phyloP scores from a whole-genome alignment of 2,888 invertebrate species.

The Cyclophora albipunctata region DNA sequence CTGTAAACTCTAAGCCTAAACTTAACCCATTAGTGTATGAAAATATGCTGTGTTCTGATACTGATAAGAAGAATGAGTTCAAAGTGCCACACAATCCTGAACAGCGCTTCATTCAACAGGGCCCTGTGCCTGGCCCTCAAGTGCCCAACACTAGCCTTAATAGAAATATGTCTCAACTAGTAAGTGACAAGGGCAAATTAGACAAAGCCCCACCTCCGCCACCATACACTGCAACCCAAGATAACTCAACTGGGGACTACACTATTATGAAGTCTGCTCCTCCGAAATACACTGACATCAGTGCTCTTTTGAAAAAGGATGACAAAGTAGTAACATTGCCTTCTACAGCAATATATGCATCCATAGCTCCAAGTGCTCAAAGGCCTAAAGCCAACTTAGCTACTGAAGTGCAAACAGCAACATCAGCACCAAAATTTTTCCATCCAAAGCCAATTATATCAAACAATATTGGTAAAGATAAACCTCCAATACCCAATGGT shows the following conservation, averaged over 20 bases:
- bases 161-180: conserved; percentile 42
- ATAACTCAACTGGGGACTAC: conserved; percentile 58
- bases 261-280: conserved; percentile 70
- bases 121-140: conserved; percentile 61
- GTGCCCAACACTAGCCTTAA: conserved; percentile 52
- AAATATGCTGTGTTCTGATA: conserved; percentile 65
- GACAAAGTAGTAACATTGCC: conserved; percentile 65
- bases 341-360: conserved; percentile 70
- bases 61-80: conserved; percentile 57
- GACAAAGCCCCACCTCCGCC: conserved; percentile 73
- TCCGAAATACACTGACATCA: conserved; percentile 66
- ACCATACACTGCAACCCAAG: conserved; percentile 46
- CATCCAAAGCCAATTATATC: conserved; percentile 75
- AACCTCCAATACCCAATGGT: conserved; percentile 48
- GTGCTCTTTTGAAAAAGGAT: conserved; percentile 57
- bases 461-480: conserved; percentile 67
- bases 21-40: conserved; percentile 63
- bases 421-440: conserved; percentile 73
- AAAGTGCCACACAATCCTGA: conserved; percentile 49
- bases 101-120: conserved; percentile 58
- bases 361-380: conserved; percentile 71
- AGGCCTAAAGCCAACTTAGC: conserved; percentile 71
- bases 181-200: conserved; percentile 65
- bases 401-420: conserved; percentile 70
- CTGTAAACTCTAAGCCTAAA: conserved; percentile 71